Evolutionary conservation across 2,888 invertebrate species (phyloP).

Genomic region (Parnassius glacialis): DNA sequence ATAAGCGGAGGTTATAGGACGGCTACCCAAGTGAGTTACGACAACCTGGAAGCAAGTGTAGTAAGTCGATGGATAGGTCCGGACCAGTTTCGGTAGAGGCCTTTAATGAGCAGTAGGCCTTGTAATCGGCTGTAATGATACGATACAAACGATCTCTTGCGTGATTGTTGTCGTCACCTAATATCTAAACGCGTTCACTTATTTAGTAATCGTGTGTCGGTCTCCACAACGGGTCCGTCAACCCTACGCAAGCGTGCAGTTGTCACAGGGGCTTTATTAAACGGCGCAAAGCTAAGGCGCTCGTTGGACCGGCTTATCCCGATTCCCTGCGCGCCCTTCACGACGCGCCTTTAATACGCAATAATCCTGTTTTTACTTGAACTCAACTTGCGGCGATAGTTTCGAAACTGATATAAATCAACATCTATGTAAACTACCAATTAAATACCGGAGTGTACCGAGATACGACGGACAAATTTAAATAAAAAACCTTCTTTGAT

Average conservation of each 20-base stretch:
- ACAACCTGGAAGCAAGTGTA: too few species aligned
- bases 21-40: too few species aligned
- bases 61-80: too few species aligned
- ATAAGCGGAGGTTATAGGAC: too few species aligned
- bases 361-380: conserved; percentile 49
- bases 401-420: conserved; percentile 9
- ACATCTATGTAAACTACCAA: conserved; percentile 14
- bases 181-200: too few species aligned
- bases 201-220: background rate
- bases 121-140: too few species aligned
- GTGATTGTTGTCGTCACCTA: too few species aligned
- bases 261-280: conserved; percentile 76
- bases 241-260: conserved; percentile 63
- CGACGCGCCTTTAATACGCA: conserved; percentile 60
- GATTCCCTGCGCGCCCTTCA: conserved; percentile 64
- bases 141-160: too few species aligned
- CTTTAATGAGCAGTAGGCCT: too few species aligned
- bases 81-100: too few species aligned
- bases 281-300: conserved; percentile 71
- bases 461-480: background rate
- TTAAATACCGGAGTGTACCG: conserved; percentile 2
- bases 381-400: conserved; percentile 11
- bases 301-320: conserved; percentile 77
- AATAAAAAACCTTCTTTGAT: background rate
- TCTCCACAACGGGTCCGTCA: conserved; percentile 35